Evolutionary conservation across 1,140 invertebrate species (phyloP).

Genomic region (Drosophila arizonae): DNA sequence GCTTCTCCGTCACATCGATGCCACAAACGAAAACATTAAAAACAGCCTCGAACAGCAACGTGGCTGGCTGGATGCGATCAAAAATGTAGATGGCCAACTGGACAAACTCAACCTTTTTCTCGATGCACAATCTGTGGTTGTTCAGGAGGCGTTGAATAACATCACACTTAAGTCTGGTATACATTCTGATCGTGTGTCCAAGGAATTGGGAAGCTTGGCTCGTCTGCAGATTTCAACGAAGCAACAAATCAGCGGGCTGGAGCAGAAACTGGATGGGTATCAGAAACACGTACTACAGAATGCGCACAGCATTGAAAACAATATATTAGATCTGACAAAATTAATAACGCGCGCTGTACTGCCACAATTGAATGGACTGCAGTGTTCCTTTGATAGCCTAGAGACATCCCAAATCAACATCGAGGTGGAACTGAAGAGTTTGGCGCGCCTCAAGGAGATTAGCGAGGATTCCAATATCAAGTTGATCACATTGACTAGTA

Average conservation of each 20-base stretch:
- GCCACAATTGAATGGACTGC: slow-evolving; percentile 59
- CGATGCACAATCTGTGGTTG: slow-evolving; percentile 25
- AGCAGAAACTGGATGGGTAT: slow-evolving; percentile 57
- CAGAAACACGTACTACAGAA: slow-evolving; percentile 47
- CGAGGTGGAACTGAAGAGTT: slow-evolving; percentile 56
- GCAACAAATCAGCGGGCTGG: slow-evolving; percentile 34
- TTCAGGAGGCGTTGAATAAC: slow-evolving; percentile 42
- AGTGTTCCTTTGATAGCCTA: slow-evolving; percentile 59
- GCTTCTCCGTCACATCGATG: slow-evolving; percentile 30
- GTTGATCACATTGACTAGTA: slow-evolving; percentile 31
- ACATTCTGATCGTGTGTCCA: slow-evolving; percentile 23
- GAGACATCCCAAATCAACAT: slow-evolving; percentile 67
- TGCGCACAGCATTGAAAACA: slow-evolving; percentile 48
- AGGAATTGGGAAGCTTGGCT: slow-evolving; percentile 35
- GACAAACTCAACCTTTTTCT: slow-evolving; percentile 24
- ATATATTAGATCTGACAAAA: slow-evolving; percentile 51
- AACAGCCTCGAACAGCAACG: slow-evolving; percentile 36
- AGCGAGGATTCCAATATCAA: slow-evolving; percentile 46
- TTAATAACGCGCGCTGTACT: slow-evolving; percentile 55
- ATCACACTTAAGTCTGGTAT: slow-evolving; percentile 32
- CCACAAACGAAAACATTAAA: slow-evolving; percentile 38
- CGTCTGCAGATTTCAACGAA: slow-evolving; percentile 45
- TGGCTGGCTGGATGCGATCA: slow-evolving; percentile 31
- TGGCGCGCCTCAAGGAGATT: slow-evolving; percentile 48
- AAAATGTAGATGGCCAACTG: slow-evolving; percentile 32